phyloP scores from a whole-genome alignment of 2,113 vertebrate genomes.

The Carassius gibelio region DNA sequence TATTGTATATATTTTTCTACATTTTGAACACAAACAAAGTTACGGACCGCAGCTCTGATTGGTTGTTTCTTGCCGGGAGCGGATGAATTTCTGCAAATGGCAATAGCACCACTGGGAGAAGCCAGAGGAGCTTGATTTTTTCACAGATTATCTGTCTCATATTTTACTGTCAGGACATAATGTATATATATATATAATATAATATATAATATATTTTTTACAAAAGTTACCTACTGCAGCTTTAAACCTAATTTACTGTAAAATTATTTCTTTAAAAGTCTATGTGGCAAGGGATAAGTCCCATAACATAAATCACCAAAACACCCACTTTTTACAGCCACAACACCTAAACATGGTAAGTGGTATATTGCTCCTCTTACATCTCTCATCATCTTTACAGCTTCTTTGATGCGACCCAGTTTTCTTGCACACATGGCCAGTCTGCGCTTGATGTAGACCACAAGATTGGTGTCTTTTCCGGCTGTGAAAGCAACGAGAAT shows the following conservation, averaged over 20 bases:
- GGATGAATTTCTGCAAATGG: no score
- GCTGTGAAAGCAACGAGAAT: slow-evolving; percentile 60
- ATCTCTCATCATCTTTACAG: slow-evolving; percentile 99
- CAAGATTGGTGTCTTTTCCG: slow-evolving; percentile 96
- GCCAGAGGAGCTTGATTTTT: no score
- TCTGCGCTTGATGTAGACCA: slow-evolving; percentile 96
- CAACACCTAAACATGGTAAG: background rate
- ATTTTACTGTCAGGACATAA: no score
- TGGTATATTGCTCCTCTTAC: slow-evolving; percentile 77
- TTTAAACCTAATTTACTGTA: background rate
- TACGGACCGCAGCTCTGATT: no score
- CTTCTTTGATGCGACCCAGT: slow-evolving; percentile 93
- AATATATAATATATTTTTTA: no score
- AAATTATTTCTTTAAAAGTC: background rate
- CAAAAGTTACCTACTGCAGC: no score
- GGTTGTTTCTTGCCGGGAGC: no score
- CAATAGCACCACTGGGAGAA: no score
- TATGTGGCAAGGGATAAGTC: background rate
- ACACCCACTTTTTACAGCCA: background rate
- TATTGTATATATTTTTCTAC: no score
- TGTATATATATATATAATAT: no score
- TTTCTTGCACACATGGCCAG: slow-evolving; percentile 98
- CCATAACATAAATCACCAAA: background rate
- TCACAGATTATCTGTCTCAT: no score
- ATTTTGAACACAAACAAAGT: no score